Percentiles rank a stretch among this genome's conserved stretches.
phyloP scores from a whole-genome alignment of 2,888 invertebrate genomes.

The Linnaemya vulpina region DNA sequence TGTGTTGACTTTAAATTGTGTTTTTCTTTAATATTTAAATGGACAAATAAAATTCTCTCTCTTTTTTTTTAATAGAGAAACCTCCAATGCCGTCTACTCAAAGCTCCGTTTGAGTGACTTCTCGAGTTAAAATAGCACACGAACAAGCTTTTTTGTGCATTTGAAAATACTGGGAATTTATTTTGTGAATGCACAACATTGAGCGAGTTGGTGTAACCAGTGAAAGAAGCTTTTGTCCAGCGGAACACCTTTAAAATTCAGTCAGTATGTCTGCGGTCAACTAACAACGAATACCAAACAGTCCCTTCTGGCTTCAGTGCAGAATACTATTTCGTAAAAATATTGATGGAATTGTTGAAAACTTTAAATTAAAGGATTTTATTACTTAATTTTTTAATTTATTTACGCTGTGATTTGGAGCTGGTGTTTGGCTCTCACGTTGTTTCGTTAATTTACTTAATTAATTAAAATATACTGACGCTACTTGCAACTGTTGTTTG shows the following conservation, averaged over 20 bases:
- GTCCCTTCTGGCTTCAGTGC: not conserved
- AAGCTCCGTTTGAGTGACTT: conserved; percentile 12
- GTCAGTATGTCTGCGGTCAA: conserved; percentile 62
- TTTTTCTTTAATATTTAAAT: conserved; percentile 11
- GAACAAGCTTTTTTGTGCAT: conserved; percentile 2
- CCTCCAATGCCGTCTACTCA: not conserved
- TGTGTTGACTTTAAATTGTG: not conserved
- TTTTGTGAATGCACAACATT: not conserved
- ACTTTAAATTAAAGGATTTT: no score
- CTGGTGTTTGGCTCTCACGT: no score
- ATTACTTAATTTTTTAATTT: no score
- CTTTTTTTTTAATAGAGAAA: not conserved
- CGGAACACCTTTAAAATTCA: conserved; percentile 12
- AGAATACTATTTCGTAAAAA: not conserved
- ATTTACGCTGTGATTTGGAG: no score
- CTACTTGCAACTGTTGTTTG: no score
- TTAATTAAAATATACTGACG: no score
- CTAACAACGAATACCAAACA: conserved; percentile 1
- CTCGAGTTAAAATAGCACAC: not conserved
- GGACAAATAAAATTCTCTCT: not conserved
- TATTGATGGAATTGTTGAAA: no score
- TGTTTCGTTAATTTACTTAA: no score
- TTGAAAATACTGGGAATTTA: conserved; percentile 55
- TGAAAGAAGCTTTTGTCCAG: conserved; percentile 45
- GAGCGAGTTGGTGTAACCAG: conserved; percentile 13